Evolutionary conservation across 2,888 invertebrate species (phyloP), one percentile per base, ranked within the genome.

Genomic region (Frankliniella intonsa): DNA sequence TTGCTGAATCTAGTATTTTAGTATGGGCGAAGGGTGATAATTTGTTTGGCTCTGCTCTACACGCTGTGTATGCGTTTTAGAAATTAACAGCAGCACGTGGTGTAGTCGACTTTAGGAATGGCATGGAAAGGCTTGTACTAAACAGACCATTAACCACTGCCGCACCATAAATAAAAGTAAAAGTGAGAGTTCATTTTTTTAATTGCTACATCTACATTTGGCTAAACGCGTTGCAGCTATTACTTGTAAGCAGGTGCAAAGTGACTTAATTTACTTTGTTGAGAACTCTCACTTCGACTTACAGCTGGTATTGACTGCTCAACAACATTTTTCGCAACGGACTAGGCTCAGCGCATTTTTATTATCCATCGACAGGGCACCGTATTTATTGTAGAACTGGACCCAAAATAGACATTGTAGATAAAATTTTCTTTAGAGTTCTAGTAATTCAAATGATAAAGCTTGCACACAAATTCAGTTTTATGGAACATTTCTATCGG

Each of bases 81-180:
- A 25, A 9, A 22, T 25, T 76, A 22, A 76, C 69, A 76, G 69
- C 69, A 76, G 69, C 69, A 76, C 69, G 69, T 76, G 69, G 69
- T 76, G 10, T 76, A 76, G 69, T 76, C 69, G 25, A 25, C 25
- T 76, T 76, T 76, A 76, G 69, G 69, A 76, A 76, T 76, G 69
- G 69, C 69, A 76, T 76, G 69, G 69, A 76, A 76, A 76, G 69
- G 69, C 69, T 76, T 76, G 69, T 62, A 76, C 12, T 55, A 76
- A 76, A 22, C 69, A 25, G 69, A 22, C 69, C 25, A 76, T 22
- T 76, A 25, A 76, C 69, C 69, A 76, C 69, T 76, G 69, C 69
- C 69, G 22, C 69, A 76, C 69, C 69, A 76, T 76, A 25, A 76
- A 25, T 25, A 25, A 10, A 76, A 76, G 69, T 25, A 22, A 76